Evolutionary conservation across 2,888 invertebrate genomes (phyloP), one percentile per base, ranked within the genome.

Genomic region (Hirtodrosophila cameraria): DNA sequence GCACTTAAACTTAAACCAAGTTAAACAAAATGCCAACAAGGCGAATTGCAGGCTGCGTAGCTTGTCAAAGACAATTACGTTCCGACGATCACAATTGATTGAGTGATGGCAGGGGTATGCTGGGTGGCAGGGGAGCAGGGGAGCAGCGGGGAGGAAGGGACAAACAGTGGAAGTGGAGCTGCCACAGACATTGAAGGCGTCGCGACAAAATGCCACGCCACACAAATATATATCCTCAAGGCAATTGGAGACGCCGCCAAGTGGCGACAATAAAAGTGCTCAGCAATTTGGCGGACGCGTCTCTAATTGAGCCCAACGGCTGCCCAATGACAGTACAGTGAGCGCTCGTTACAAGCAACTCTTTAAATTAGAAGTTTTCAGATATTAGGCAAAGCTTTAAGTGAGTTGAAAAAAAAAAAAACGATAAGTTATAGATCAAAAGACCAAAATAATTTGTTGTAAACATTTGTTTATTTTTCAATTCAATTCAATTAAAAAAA

Each of bases 1-100:
- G 86, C 79, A 77, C 87, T 79, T 79, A 80, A 73, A 53, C 74
- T 73, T 80, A 84, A 79, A 77, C 77, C 87, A 68, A 86, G 78
- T 86, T 61, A 76, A 73, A 80, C 79, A 79, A 79, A 79, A 79
- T 79, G 82, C 85, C 87, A 77, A 86, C 79, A 87, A 74, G 67
- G 65, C 27, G 52, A 60, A 64, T 36, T 39, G 54, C 74, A 38
- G 45, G 76, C 83, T 69, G 77, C 74, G 75, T 73, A 75, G 64
- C 80, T 80, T 88, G 88, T 89, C 88, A 88, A 85, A 81, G 84
- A 65, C 89, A 88, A 88, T 88, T 88, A 88, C 89, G 65, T 61
- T 64, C 60, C 64, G 50, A 57, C 52, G 50, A 54, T 54, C 57
- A 41, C 49, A 71, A 62, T 70, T 84, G 73, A 59, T 49, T 68